Percentiles rank a stretch among this genome's conserved stretches.
Evolutionary conservation across 2,797 vertebrate species (phyloP).

Genomic region (Periparus ater): DNA sequence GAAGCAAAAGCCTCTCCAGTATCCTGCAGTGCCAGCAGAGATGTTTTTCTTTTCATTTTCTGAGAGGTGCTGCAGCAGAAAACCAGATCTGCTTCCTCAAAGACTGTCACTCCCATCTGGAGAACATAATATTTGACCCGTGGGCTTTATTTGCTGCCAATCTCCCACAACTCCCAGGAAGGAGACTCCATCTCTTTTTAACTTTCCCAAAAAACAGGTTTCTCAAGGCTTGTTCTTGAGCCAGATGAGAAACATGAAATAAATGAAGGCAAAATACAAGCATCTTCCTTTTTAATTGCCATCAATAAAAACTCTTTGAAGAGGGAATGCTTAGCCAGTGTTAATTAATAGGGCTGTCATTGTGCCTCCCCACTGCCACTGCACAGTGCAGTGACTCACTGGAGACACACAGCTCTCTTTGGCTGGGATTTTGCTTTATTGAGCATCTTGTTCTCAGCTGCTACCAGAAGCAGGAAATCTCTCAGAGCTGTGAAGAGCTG

Average conservation of each 20-base stretch:
- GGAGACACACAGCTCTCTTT: neutral
- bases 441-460: slow-evolving; percentile 57
- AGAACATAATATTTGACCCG: slow-evolving; percentile 12
- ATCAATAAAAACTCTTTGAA: neutral
- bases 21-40: neutral
- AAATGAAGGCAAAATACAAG: neutral
- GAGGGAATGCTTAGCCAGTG: neutral
- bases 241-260: neutral
- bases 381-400: neutral
- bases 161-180: slow-evolving; percentile 11
- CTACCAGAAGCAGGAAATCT: slow-evolving; percentile 14
- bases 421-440: neutral
- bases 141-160: neutral
- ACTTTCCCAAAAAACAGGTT: slow-evolving; percentile 4
- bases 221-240: neutral
- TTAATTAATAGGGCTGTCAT: neutral
- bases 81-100: slow-evolving; percentile 42
- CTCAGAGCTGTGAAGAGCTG: neutral
- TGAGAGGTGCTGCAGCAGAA: slow-evolving; percentile 42
- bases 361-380: neutral
- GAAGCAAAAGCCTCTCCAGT: neutral
- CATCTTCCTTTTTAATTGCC: neutral
- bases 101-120: slow-evolving; percentile 36
- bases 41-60: slow-evolving; percentile 4
- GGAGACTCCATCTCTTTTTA: neutral